Evolutionary conservation across 2,113 vertebrate genomes (phyloP), one percentile per base, ranked within the genome.

Genomic region (Amblyopsis rosae): DNA sequence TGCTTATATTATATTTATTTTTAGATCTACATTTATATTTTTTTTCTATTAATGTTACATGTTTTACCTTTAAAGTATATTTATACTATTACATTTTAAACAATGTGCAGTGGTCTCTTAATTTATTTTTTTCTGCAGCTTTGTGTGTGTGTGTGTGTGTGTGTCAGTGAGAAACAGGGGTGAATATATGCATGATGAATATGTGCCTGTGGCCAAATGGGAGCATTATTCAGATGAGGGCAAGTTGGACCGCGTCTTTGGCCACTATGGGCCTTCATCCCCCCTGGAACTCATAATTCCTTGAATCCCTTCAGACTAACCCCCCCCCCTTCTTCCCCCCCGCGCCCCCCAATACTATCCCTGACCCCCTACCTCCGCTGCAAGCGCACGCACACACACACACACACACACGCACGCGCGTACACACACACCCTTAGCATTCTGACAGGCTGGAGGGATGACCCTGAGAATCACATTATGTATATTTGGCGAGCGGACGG

Each of bases 391-490:
- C 48, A 12, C 48, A 57, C 17, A n/a, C 55, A 57, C 17, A 19
- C 55, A 57, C 55, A 8, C 55, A 26, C 55, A 19, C 55, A 19
- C 17, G n/a, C n/a, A n/a, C 62, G 64, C 63, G 75, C 58, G 63
- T 77, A 64, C 65, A 3, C 59, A 62, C 66, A 60, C 69, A 69
- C 69, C 72, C 70, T 65, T 72, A 74, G 67, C 41, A 51, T 65
- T 75, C 35, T 90, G 90, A 91, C 90, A 92, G 88, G 88, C 87
- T 88, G 88, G 91, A 92, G 85, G 86, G 83, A 93, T 90, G 90
- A 91, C 90, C 91, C 90, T 91, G 90, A 90, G 89, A 93, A 90
- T 91, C 88, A 82, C 88, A 91, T 91, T 91, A 93, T 93, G 90
- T 90, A 90, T 90, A 93, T 93, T 91, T 89, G 86, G 84, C 82